A percentile compares a stretch with the other conserved stretches of the same genome.
Evolutionary conservation across 2,888 invertebrate species (phyloP).

Genomic region (Globia sparganii): DNA sequence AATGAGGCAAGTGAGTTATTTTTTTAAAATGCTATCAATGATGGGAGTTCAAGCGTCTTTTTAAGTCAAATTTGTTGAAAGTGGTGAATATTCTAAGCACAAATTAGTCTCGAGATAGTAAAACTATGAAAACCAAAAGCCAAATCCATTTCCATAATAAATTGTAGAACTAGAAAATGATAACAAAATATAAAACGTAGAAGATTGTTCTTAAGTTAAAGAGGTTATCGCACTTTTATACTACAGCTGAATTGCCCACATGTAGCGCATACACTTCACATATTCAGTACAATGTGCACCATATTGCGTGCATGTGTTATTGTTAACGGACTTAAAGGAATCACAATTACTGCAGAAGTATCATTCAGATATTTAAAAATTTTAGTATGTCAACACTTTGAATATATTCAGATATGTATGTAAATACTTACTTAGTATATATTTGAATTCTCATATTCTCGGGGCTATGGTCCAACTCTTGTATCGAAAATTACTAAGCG

Average conservation of each 20-base stretch:
- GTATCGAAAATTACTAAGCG: background rate
- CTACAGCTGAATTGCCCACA: conserved; percentile 54
- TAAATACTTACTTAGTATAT: background rate
- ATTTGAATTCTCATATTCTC: no score
- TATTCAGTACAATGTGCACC: conserved; percentile 49
- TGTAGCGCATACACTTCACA: conserved; percentile 50
- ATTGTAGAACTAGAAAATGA: background rate
- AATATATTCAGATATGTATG: background rate
- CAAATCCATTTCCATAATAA: background rate
- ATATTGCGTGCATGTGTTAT: conserved; percentile 65
- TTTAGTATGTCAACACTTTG: background rate
- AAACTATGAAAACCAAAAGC: background rate
- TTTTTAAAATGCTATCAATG: conserved; percentile 34
- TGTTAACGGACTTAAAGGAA: conserved; percentile 45
- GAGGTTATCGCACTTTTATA: conserved; percentile 64
- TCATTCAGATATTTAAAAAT: background rate
- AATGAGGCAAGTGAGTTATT: conserved; percentile 27
- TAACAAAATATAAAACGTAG: conserved; percentile 22
- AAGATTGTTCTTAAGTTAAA: conserved; percentile 44
- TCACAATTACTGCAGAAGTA: conserved; percentile 42
- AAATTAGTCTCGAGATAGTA: background rate
- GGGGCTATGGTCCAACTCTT: background rate
- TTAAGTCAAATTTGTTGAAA: background rate
- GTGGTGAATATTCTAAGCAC: background rate
- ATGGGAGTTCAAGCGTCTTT: background rate